phyloP scores from a whole-genome alignment of 37 sponge, comb jelly and placozoan species.

The Chondrilla cf. caribensis region DNA sequence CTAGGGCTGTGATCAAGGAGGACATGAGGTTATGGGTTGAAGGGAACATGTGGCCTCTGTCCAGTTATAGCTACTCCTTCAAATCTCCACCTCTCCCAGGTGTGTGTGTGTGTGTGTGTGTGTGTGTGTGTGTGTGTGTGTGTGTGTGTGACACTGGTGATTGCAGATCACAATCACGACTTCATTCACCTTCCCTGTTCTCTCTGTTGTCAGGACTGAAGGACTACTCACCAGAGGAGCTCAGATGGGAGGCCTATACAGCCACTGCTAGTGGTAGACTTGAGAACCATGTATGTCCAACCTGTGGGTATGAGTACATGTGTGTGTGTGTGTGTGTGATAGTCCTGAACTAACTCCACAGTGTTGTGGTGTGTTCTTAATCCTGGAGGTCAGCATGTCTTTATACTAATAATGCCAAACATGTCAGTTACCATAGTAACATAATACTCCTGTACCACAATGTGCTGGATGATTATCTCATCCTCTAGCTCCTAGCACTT shows the following conservation, averaged over 20 bases:
- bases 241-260: constrained; percentile 65
- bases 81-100: constrained; percentile 1
- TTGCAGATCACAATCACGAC: no score
- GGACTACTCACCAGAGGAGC: constrained; percentile 63
- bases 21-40: constrained; percentile 56
- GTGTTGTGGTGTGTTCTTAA: no score
- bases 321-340: neutral
- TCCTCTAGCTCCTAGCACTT: no score
- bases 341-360: no score
- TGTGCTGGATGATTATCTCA: no score
- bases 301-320: no score
- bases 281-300: constrained; percentile 10
- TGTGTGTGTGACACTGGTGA: constrained; percentile 1
- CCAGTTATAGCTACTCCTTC: constrained; percentile 43
- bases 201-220: constrained; percentile 30
- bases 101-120: constrained; percentile 24
- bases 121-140: constrained; percentile 7
- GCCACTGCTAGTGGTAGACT: constrained; percentile 3
- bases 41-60: constrained; percentile 60
- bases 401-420: no score
- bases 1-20: constrained; percentile 25
- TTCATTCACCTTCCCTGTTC: no score
- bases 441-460: no score
- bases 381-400: no score
- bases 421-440: no score